These are phyloP conservation scores for Eonycteris spelaea DNA, from an alignment of 2,113 vertebrate species.

Conservation along the genomic window DNA sequence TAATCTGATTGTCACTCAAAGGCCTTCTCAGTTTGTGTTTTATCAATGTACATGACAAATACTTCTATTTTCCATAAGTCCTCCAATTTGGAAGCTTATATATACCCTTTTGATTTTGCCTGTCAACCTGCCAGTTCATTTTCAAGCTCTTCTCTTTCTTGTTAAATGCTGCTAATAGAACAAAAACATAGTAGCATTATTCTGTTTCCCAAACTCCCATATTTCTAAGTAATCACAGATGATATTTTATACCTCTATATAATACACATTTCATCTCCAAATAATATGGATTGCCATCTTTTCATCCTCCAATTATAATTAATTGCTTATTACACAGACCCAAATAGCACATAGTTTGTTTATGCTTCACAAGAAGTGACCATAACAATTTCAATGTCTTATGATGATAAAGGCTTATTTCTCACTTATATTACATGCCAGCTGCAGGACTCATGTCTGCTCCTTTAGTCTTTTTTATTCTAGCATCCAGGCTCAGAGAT, in stretches of 20 bases:
- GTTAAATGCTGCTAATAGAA: neutral
- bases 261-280: neutral
- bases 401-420: conserved; percentile 19
- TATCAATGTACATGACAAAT: neutral
- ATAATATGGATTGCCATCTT: neutral
- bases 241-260: neutral
- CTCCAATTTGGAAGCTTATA: neutral
- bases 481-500: neutral
- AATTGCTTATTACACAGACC: neutral
- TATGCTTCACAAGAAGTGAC: neutral
- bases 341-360: neutral
- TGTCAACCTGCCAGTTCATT: neutral
- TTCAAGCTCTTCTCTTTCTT: neutral
- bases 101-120: conserved; percentile 14
- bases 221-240: neutral
- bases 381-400: neutral
- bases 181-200: neutral
- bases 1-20: neutral
- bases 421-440: neutral
- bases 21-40: neutral
- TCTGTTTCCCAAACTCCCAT: neutral
- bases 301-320: neutral
- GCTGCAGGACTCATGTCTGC: neutral
- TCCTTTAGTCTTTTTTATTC: neutral
- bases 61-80: neutral